These are phyloP conservation scores for Triplophysa yarkandensis DNA, from an alignment of 2,797 vertebrate species.

Conservation along the genomic window DNA sequence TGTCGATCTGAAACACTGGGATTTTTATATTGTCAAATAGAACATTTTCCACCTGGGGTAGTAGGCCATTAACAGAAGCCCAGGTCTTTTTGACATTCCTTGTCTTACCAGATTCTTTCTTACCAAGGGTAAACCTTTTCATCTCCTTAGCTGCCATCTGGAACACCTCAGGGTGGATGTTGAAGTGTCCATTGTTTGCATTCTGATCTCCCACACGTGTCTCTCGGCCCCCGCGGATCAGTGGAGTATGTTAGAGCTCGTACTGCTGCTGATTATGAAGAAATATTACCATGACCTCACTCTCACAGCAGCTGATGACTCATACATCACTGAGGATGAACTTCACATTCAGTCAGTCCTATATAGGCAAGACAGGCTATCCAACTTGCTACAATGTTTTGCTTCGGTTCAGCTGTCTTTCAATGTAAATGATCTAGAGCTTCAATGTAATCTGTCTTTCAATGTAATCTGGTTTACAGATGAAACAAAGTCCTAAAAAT, in stretches of 20 bases:
- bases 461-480: constrained; percentile 2
- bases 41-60: not conserved
- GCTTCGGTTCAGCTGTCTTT: constrained; percentile 19
- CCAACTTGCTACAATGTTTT: not conserved
- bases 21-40: too few species aligned
- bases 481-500: not conserved
- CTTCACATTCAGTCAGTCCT: constrained; percentile 34
- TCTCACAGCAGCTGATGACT: constrained; percentile 51
- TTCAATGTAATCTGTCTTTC: too few species aligned
- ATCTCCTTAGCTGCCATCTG: constrained; percentile 31
- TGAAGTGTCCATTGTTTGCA: constrained; percentile 39
- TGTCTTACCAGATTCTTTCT: not conserved
- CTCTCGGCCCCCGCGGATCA: constrained; percentile 39
- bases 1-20: too few species aligned
- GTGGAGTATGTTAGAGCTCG: constrained; percentile 26
- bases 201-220: constrained; percentile 13
- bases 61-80: not conserved
- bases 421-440: too few species aligned
- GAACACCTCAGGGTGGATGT: constrained; percentile 18
- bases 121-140: not conserved
- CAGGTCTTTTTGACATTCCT: not conserved
- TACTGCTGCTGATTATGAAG: constrained; percentile 31
- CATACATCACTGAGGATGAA: constrained; percentile 39
- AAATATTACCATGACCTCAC: constrained; percentile 42
- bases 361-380: not conserved